Base-by-base conservation (phyloP, 2,113 vertebrate genomes). In the Uria lomvia region DNA sequence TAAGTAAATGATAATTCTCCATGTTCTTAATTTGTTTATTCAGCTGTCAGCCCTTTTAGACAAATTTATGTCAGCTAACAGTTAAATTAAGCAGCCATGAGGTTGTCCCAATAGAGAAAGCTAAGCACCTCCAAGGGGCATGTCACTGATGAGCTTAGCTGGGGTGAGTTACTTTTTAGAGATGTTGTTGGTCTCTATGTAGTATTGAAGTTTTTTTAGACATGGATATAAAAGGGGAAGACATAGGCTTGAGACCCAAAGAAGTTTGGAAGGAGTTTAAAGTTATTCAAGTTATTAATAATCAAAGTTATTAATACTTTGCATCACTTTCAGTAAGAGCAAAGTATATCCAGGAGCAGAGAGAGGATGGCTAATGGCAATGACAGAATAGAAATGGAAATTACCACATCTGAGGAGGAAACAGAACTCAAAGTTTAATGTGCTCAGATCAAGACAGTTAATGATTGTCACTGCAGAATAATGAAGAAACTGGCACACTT, bases 381-480 rank as follows among this genome's bases (percentile, higher is more conserved):
- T 75, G 88, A 88, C 78, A 95, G 53, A 90, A 79, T 11, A 90
- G 75, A 86, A 92, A 66, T 68, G 71, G 74, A 93, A 93, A 94
- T 95, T 83, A 65, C 34, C 14, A 36, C 40, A 68, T 70, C n/a
- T 79, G 49, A 86, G 62, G 20, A 92, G 66, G 75, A 96, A 96
- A 76, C 40, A 76, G 70, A 79, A 43, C 18, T 81, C 59, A 23
- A 34, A 71, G 4, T 60, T 90, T 76, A 86, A 90, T 66, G 53
- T 73, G 27, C 40, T 76, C 53, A 40, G 27, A 68, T 93, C 49
- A 86, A 88, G 82, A 52, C 20, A 65, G 56, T 59, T 92, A 75
- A 82, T 90, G 74, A 67, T 52, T 88, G 23, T 75, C 71, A 42
- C n/a, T 82, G 32, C 19, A 85, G 81, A 93, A 38, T 63, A 81